These are phyloP conservation scores for Chaetogeoica ovagalla DNA, from an alignment of 2,888 invertebrate genomes.

Conservation along the genomic window DNA sequence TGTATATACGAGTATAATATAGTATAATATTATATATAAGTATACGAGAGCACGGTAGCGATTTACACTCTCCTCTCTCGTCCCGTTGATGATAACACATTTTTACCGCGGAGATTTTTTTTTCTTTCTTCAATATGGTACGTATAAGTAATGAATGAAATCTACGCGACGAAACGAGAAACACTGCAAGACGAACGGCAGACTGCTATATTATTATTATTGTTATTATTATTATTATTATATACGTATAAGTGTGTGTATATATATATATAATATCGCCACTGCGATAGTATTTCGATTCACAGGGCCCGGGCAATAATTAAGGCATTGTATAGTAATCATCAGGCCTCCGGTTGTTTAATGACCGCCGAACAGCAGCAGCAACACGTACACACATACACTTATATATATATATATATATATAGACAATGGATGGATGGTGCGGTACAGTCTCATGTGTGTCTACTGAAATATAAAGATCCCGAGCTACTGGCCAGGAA, in stretches of 20 bases:
- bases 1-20: too few relatives aligned
- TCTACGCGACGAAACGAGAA: slow-evolving; percentile 3
- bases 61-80: background rate
- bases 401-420: too few relatives aligned
- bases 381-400: background rate
- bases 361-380: slow-evolving; percentile 30
- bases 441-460: background rate
- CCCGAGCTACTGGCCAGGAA: slow-evolving; percentile 50
- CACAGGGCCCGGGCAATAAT: slow-evolving; percentile 43
- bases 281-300: slow-evolving; percentile 26
- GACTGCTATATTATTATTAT: background rate
- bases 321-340: slow-evolving; percentile 53
- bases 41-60: background rate
- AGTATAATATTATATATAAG: background rate
- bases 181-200: slow-evolving; percentile 8
- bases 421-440: slow-evolving; percentile 37
- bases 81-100: slow-evolving; percentile 29
- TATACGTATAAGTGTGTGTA: slow-evolving; percentile 2
- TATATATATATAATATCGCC: slow-evolving; percentile 6
- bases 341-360: slow-evolving; percentile 52
- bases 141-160: slow-evolving; percentile 38
- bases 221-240: too few relatives aligned
- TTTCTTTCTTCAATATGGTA: background rate
- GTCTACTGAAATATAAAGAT: slow-evolving; percentile 47
- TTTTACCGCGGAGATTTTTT: slow-evolving; percentile 30